Percentiles rank a stretch among this genome's conserved stretches.
phyloP scores from a whole-genome alignment of 2,113 vertebrate genomes.

The Poeciliopsis turrubarensis region DNA sequence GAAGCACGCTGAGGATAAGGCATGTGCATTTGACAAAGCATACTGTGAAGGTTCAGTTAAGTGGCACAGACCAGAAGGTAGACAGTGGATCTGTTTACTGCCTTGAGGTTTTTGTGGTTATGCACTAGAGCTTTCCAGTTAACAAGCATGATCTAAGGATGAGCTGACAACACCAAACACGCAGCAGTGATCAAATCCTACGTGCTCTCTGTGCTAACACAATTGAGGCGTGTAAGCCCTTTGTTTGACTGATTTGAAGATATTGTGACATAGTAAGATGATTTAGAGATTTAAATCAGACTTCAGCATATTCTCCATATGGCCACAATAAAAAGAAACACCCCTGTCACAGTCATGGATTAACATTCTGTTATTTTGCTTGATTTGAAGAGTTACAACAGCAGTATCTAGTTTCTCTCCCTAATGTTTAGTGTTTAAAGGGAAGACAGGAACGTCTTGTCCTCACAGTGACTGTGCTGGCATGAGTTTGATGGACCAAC shows the following conservation, averaged over 20 bases:
- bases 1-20: constrained; percentile 34
- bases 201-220: constrained; percentile 33
- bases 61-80: constrained; percentile 52
- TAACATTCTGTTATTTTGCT: constrained; percentile 31
- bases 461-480: constrained; percentile 57
- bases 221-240: constrained; percentile 24
- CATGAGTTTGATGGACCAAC: constrained; percentile 59
- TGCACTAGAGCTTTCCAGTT: constrained; percentile 62
- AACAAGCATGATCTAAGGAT: constrained; percentile 60
- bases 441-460: constrained; percentile 68
- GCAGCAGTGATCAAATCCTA: constrained; percentile 47
- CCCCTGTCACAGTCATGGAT: constrained; percentile 29
- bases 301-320: not conserved
- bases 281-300: constrained; percentile 24
- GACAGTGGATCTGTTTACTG: constrained; percentile 63
- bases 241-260: constrained; percentile 55
- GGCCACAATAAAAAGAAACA: constrained; percentile 38
- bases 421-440: constrained; percentile 64
- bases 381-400: constrained; percentile 33
- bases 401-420: constrained; percentile 9
- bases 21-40: constrained; percentile 33
- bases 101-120: constrained; percentile 66
- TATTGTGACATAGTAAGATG: constrained; percentile 42
- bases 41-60: constrained; percentile 57
- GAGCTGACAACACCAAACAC: constrained; percentile 53